Percentiles rank a stretch among this genome's conserved stretches.
Evolutionary conservation across 2,797 vertebrate species (phyloP).

Genomic region (Myotis daubentonii): DNA sequence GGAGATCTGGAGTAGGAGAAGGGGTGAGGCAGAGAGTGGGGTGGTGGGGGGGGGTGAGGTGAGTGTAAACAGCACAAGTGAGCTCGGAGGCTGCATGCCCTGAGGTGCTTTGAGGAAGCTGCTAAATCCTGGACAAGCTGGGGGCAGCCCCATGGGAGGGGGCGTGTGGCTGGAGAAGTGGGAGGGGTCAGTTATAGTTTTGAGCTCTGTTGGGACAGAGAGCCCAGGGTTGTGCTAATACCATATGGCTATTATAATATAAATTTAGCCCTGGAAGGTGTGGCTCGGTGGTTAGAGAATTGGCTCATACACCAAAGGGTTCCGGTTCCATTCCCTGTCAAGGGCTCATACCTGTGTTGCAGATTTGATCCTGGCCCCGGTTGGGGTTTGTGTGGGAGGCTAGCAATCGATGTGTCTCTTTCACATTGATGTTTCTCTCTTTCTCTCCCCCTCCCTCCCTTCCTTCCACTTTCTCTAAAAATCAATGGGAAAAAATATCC

Average conservation of each 20-base stretch:
- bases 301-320: no score
- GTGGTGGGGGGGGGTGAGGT: not conserved
- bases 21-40: not conserved
- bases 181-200: not conserved
- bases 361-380: not conserved
- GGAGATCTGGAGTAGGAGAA: not conserved
- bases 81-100: not conserved
- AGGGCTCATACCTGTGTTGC: not conserved
- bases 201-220: not conserved
- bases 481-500: not conserved
- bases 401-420: not conserved
- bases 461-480: not conserved
- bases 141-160: fast-evolving
- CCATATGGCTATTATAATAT: not conserved
- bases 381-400: not conserved
- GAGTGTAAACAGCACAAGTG: not conserved
- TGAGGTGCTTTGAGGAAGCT: not conserved
- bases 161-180: not conserved
- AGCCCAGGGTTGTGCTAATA: not conserved
- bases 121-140: not conserved
- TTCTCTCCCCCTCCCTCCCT: no score
- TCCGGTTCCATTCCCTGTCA: no score
- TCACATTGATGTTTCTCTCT: not conserved
- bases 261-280: not conserved
- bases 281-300: not conserved